These are phyloP conservation scores for Rhinolophus ferrumequinum DNA, from an alignment of 2,113 vertebrate species.

Conservation along the genomic window DNA sequence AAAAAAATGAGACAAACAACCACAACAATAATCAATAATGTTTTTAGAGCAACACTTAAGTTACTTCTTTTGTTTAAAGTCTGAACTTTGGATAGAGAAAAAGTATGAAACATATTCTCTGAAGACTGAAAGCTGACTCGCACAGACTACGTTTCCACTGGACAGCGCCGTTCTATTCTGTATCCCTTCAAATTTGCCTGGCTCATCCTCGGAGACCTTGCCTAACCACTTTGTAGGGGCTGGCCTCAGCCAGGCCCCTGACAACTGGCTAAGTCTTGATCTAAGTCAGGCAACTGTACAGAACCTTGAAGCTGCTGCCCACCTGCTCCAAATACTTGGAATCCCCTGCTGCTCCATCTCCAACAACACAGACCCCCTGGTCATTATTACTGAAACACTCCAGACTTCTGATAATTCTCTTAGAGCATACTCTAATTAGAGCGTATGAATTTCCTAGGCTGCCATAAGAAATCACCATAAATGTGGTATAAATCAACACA, in stretches of 20 bases:
- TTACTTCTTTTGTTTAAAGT: background rate
- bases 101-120: background rate
- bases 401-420: background rate
- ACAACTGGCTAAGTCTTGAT: background rate
- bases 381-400: too few relatives aligned
- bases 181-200: background rate
- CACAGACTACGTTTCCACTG: fast-evolving
- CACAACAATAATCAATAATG: background rate
- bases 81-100: background rate
- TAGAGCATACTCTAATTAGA: too few relatives aligned
- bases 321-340: background rate
- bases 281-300: background rate
- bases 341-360: fast-evolving
- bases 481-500: background rate
- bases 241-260: background rate
- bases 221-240: background rate
- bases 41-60: background rate
- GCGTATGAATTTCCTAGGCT: background rate
- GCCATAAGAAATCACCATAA: background rate
- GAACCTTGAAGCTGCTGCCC: background rate
- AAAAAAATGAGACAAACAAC: background rate
- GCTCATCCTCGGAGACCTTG: background rate
- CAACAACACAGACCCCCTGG: background rate
- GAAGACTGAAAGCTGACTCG: background rate
- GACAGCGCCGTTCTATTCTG: background rate